Conservation (phyloP, 2,113 vertebrate species). For the Bostrychus sinensis region DNA sequence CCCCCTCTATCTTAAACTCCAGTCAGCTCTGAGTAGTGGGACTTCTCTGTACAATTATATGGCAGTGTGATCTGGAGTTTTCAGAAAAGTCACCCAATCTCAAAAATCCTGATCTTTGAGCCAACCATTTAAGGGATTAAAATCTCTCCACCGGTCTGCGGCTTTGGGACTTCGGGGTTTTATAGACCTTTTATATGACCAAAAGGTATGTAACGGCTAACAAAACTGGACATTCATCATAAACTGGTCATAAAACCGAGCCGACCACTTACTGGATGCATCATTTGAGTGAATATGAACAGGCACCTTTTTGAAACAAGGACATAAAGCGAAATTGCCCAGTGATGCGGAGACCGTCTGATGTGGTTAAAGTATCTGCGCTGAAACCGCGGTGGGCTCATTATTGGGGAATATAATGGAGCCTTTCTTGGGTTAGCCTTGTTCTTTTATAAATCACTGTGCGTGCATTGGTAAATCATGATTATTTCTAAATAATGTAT, state of each 20-base stretch:
- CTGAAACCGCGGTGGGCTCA: not conserved
- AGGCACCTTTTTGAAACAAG: constrained; percentile 9
- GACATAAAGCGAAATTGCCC: constrained; percentile 6
- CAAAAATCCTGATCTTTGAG: not conserved
- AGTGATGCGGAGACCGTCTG: not conserved
- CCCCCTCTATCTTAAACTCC: too few relatives aligned
- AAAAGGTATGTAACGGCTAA: constrained; percentile 6
- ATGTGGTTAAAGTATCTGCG: not conserved
- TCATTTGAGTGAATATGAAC: constrained; percentile 2
- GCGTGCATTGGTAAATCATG: constrained; percentile 11
- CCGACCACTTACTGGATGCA: not conserved
- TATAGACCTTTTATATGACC: constrained; percentile 1
- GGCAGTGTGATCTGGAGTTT: not conserved
- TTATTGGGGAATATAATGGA: constrained; percentile 3
- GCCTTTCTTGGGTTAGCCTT: constrained; percentile 3
- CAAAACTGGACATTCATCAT: constrained; percentile 10
- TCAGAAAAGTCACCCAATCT: not conserved
- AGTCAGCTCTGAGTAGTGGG: too few relatives aligned
- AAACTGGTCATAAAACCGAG: not conserved
- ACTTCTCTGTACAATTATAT: not conserved
- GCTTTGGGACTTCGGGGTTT: not conserved
- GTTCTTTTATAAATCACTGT: not conserved
- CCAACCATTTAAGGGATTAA: not conserved
- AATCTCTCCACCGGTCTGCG: not conserved
- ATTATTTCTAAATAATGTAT: constrained; percentile 8